Evolutionary conservation across 1,140 invertebrate species (phyloP).

Genomic region (Euglossa dilemma): DNA sequence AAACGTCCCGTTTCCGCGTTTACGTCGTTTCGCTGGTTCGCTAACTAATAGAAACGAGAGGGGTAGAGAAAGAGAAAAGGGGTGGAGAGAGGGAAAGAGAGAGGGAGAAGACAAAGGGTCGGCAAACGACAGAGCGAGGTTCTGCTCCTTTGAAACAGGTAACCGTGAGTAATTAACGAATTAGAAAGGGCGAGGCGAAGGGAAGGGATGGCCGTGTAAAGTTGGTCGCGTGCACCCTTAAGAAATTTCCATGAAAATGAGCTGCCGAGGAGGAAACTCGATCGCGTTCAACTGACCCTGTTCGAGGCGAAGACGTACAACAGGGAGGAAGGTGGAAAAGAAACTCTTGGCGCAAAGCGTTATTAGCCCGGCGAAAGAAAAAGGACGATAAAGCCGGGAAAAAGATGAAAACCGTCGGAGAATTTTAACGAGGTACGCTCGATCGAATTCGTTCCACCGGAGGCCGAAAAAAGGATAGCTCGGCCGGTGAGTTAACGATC

Average conservation of each 20-base stretch:
- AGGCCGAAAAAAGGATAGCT: not conserved
- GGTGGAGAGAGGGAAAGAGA: not conserved
- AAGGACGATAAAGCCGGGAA: not conserved
- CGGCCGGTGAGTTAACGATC: not conserved
- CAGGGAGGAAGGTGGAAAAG: not conserved
- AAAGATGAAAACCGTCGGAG: not conserved
- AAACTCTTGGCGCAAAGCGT: not conserved
- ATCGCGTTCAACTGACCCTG: not conserved
- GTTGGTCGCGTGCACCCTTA: not conserved
- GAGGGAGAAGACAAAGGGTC: too few relatives aligned
- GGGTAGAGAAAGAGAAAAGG: not conserved
- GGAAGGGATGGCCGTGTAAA: not conserved
- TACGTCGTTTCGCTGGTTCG: not conserved
- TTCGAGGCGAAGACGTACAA: not conserved
- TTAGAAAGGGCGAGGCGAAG: not conserved
- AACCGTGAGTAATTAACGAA: conserved; percentile 8
- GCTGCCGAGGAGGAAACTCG: not conserved
- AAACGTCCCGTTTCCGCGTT: not conserved
- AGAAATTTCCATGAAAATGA: conserved; percentile 25
- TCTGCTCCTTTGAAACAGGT: not conserved
- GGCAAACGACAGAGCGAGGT: not conserved
- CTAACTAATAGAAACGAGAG: not conserved
- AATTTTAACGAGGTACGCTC: not conserved
- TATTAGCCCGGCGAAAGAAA: not conserved
- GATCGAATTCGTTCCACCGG: not conserved